Conservation (phyloP, 1,140 invertebrate genomes). For the Nephila pilipes region DNA sequence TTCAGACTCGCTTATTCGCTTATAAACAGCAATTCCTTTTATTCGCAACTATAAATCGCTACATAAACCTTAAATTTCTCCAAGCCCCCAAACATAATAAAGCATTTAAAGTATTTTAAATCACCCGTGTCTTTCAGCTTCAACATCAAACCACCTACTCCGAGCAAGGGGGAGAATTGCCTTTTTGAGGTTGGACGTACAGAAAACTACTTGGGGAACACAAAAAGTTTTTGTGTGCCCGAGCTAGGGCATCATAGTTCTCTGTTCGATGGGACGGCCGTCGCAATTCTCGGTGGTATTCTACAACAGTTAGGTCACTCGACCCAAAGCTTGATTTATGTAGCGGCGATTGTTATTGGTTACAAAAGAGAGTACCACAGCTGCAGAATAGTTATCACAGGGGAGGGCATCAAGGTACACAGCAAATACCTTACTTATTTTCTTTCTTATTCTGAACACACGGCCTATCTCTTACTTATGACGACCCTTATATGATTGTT, state of each 20-base stretch:
- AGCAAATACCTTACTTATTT: neutral
- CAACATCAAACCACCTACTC: neutral
- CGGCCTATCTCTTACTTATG: conserved; percentile 10
- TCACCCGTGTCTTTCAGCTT: neutral
- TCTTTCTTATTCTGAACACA: neutral
- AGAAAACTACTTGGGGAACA: no score
- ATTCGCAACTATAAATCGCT: neutral
- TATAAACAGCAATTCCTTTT: neutral
- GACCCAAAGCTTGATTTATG: conserved; percentile 70
- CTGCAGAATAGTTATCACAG: conserved; percentile 60
- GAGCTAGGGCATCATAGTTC: no score
- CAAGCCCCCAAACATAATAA: conserved; percentile 14
- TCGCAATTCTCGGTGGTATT: no score
- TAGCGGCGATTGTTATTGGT: conserved; percentile 60
- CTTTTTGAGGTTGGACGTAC: neutral
- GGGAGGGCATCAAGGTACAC: conserved; percentile 43
- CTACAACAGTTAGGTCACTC: no score
- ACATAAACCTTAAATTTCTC: conserved; percentile 40
- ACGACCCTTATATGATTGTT: neutral
- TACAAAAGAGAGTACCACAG: conserved; percentile 70
- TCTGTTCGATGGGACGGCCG: no score
- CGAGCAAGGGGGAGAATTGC: neutral
- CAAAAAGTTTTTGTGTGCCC: neutral
- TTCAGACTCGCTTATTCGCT: no score
- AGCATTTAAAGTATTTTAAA: conserved; percentile 44